Conservation (phyloP, 92 coral and sea anemone genomes). For the Epizoanthus fatuus region DNA sequence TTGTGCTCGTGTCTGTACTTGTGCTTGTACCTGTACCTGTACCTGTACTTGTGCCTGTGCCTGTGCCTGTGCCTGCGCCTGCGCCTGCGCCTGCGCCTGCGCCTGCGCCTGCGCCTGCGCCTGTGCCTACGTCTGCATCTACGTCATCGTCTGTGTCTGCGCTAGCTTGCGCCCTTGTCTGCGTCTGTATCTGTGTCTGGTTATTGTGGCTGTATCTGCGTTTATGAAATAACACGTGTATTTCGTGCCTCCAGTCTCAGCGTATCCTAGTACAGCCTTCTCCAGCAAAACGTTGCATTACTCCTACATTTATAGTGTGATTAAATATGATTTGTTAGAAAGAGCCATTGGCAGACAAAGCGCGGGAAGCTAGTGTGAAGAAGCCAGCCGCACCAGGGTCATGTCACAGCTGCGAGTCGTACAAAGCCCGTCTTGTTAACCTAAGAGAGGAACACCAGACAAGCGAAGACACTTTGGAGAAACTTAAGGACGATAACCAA, state of each 20-base stretch:
- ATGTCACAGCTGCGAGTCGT: slow-evolving; percentile 70
- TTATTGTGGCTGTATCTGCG: no score
- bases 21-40: no score
- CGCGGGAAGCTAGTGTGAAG: slow-evolving; percentile 22
- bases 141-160: not conserved
- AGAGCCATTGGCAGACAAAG: slow-evolving; percentile 23
- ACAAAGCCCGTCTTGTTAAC: slow-evolving; percentile 57
- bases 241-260: not conserved
- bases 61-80: no score
- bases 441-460: slow-evolving; percentile 45
- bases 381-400: slow-evolving; percentile 21
- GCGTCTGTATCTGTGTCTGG: not conserved
- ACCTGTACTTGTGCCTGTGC: no score
- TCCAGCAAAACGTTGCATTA: slow-evolving; percentile 28
- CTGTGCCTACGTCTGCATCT: no score
- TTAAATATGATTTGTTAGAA: slow-evolving; percentile 12
- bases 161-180: not conserved
- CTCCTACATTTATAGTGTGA: not conserved
- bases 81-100: no score
- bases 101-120: no score
- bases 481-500: slow-evolving; percentile 61
- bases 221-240: not conserved
- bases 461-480: slow-evolving; percentile 37
- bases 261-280: no score
- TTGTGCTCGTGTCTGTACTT: no score